Evolutionary conservation across 1,140 invertebrate genomes (phyloP).

Genomic region (Bombyx mandarina): DNA sequence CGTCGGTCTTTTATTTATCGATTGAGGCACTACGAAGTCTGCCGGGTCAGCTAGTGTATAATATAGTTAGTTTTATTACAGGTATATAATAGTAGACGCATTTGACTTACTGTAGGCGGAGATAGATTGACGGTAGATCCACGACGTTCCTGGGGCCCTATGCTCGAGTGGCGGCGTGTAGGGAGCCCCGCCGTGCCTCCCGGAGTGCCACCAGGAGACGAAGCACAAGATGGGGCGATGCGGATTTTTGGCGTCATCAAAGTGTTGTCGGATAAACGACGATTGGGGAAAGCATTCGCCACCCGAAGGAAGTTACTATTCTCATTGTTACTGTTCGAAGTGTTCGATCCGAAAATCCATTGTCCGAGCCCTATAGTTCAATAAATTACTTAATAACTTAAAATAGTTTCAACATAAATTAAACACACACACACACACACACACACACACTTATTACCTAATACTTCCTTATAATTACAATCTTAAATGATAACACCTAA

Average conservation of each 20-base stretch:
- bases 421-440: too few species aligned
- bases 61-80: too few species aligned
- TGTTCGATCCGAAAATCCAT: slow-evolving; percentile 73
- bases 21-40: too few species aligned
- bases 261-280: slow-evolving; percentile 91
- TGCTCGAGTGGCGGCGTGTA: slow-evolving; percentile 89
- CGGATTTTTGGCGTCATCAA: slow-evolving; percentile 91
- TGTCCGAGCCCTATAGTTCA: slow-evolving; percentile 71
- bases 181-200: slow-evolving; percentile 80
- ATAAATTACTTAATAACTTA: slow-evolving; percentile 8
- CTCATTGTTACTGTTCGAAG: slow-evolving; percentile 46
- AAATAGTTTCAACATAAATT: not conserved
- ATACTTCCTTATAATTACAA: too few species aligned
- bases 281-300: slow-evolving; percentile 80
- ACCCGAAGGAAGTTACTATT: slow-evolving; percentile 88
- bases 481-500: too few species aligned
- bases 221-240: slow-evolving; percentile 87
- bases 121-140: slow-evolving; percentile 88
- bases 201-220: slow-evolving; percentile 87
- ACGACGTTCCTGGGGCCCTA: slow-evolving; percentile 88
- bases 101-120: slow-evolving; percentile 83
- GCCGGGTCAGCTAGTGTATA: too few species aligned
- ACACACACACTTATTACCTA: too few species aligned
- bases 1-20: too few species aligned
- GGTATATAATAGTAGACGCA: too few species aligned